Base-by-base conservation (phyloP, 2,113 vertebrate species). In the Bubo bubo region DNA sequence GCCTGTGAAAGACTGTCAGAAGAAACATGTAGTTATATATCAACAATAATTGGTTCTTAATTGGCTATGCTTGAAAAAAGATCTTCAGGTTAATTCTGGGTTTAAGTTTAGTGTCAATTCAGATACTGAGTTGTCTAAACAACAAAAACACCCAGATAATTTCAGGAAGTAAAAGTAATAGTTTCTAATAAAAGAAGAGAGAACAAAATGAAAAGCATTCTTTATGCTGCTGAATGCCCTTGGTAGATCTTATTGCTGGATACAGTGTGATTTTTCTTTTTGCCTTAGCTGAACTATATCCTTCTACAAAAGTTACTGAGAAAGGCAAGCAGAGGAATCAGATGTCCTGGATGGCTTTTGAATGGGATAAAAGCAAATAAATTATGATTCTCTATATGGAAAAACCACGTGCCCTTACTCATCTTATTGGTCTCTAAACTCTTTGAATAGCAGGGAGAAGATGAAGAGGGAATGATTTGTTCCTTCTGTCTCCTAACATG, bases 391-490 rank as follows among this genome's bases (percentile, higher is more conserved):
- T 71, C 39, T 20, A 1, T 63, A 21, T 23, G 56, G 76, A 50
- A 84, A 84, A 91, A 17, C 16, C 7, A 23, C 2, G 2, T 77
- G n/a, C n/a, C 34, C 13, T n/a, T 88, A n/a, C 6, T 74, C 13
- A 59, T 80, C 26, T 81, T 22, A 27, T 5, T 89, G n/a, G 43
- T 50, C 50, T 71, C n/a, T 67, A 45, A 92, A 71, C 10, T 66
- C 66, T 45, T 86, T 85, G 59, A 89, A 60, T 16, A 89, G 21
- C n/a, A 79, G 64, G 10, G 37, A 87, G 55, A 91, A 76, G 71
- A 77, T 59, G 53, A 88, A 56, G 62, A 88, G 30, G 21, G 49
- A 90, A 79, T 66, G 23, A 94, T 95, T 96, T 95, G 73, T 87
- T 96, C 52, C 15, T 88, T 81, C 28, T 71, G 26, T 75, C n/a